Conservation (phyloP, 2,888 invertebrate species). For the Chelonus formosanus region DNA sequence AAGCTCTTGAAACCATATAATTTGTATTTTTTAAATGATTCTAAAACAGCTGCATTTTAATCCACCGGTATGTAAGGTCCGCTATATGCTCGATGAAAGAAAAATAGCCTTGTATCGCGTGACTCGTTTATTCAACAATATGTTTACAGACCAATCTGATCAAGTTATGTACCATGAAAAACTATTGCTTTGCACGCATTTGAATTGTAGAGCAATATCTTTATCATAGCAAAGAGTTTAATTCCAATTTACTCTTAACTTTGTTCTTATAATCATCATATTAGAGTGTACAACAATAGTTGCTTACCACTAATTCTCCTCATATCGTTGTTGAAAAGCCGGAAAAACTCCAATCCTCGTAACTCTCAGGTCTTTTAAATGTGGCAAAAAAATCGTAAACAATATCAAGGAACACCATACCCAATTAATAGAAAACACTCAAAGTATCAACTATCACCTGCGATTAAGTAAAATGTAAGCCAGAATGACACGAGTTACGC, state of each 20-base stretch:
- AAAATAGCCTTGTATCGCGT: slow-evolving; percentile 29
- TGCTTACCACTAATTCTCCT: slow-evolving; percentile 61
- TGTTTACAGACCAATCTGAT: slow-evolving; percentile 11
- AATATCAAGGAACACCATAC: slow-evolving; percentile 31
- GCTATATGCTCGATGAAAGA: slow-evolving; percentile 8
- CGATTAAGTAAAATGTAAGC: slow-evolving; percentile 31
- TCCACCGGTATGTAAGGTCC: slow-evolving; percentile 29
- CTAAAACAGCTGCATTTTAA: slow-evolving; percentile 23
- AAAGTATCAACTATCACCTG: slow-evolving; percentile 36
- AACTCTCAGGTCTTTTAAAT: slow-evolving; percentile 25
- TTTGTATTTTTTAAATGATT: neutral
- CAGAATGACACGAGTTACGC: slow-evolving; percentile 36
- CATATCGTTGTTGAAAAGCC: slow-evolving; percentile 51
- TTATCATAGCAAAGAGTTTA: neutral
- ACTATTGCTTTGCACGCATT: slow-evolving; percentile 11
- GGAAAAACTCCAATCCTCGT: slow-evolving; percentile 17
- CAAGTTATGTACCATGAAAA: slow-evolving; percentile 4
- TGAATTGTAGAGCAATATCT: neutral
- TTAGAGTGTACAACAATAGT: no score
- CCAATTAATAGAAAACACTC: slow-evolving; percentile 8
- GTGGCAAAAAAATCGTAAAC: slow-evolving; percentile 8
- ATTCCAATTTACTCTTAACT: no score
- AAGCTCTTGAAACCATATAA: no score
- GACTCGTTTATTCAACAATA: slow-evolving; percentile 25
- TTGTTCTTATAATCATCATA: no score